phyloP scores from a whole-genome alignment of 2,113 vertebrate species.

The Nanorana parkeri region DNA sequence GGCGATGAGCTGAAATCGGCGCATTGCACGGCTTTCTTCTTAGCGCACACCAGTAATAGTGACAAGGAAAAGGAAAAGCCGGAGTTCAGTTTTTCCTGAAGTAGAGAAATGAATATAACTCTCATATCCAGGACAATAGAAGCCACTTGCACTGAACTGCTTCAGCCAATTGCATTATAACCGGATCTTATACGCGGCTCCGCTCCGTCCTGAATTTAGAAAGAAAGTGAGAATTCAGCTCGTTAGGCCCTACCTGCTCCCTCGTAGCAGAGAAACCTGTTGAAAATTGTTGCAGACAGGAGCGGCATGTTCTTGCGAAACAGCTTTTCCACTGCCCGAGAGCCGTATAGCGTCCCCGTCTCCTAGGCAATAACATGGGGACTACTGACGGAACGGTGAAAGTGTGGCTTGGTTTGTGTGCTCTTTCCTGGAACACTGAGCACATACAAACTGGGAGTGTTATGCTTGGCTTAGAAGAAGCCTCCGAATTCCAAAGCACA shows the following conservation, averaged over 20 bases:
- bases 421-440: conserved; percentile 51
- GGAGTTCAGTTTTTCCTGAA: too few species aligned
- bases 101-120: too few species aligned
- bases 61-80: too few species aligned
- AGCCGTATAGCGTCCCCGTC: conserved; percentile 77
- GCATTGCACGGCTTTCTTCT: too few species aligned
- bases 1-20: too few species aligned
- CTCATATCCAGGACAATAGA: too few species aligned
- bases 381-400: conserved; percentile 64
- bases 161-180: too few species aligned
- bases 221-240: not conserved
- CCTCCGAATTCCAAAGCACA: not conserved
- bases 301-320: conserved; percentile 65
- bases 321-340: conserved; percentile 59
- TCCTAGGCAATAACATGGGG: conserved; percentile 80
- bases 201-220: not conserved
- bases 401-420: conserved; percentile 63
- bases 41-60: too few species aligned
- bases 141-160: too few species aligned
- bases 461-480: conserved; percentile 38
- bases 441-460: conserved; percentile 46
- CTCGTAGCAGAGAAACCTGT: conserved; percentile 33
- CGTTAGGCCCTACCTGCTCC: conserved; percentile 57
- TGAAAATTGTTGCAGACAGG: conserved; percentile 64
- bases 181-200: too few species aligned